A percentile compares a stretch with the other conserved stretches of the same genome.
Conservation (phyloP, 1,140 invertebrate genomes). For the Cepaea nemoralis region DNA sequence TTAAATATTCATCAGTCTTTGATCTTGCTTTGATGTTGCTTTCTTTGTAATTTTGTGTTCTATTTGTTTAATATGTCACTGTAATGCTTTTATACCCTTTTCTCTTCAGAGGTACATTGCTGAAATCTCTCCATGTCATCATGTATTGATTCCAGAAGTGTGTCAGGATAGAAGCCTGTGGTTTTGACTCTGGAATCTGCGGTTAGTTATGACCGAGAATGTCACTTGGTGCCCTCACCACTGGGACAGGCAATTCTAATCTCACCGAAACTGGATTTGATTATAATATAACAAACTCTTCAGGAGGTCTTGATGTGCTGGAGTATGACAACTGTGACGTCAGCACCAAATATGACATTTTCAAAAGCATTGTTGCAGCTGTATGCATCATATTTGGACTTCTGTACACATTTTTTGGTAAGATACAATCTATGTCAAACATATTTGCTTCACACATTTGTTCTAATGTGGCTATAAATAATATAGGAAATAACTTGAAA, state of each 20-base stretch:
- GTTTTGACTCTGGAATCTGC: no score
- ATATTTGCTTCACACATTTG: no score
- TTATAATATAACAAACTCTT: background rate
- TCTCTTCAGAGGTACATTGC: no score
- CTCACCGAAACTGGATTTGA: background rate
- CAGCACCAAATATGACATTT: conserved; percentile 75
- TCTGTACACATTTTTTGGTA: conserved; percentile 79
- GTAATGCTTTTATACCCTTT: no score
- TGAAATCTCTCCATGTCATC: no score
- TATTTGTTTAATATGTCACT: no score
- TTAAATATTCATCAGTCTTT: no score
- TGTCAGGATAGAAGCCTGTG: background rate
- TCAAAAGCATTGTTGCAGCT: conserved; percentile 74
- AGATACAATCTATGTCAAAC: conserved; percentile 52
- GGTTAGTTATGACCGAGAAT: background rate
- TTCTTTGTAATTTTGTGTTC: no score
- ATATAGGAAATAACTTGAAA: no score
- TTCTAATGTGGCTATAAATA: no score
- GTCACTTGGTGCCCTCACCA: conserved; percentile 11
- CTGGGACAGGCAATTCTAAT: background rate
- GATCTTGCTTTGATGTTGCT: no score
- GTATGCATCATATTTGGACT: conserved; percentile 78
- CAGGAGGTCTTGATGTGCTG: background rate
- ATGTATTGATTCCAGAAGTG: background rate
- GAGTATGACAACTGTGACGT: conserved; percentile 55